phyloP scores from a whole-genome alignment of 2,113 vertebrate species.

The Lathamus discolor region DNA sequence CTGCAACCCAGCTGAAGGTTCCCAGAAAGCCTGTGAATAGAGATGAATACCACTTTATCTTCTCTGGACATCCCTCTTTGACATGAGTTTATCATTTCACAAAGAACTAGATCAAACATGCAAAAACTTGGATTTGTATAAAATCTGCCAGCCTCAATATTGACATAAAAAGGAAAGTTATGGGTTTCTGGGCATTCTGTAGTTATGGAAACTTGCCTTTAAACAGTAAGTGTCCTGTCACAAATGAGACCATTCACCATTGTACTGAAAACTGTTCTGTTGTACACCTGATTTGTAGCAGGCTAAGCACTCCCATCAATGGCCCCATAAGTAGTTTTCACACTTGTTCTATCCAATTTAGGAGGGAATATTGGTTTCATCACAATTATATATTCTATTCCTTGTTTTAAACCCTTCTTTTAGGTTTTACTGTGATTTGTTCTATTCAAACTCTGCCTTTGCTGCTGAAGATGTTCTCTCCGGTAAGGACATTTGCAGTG shows the following conservation, averaged over 20 bases:
- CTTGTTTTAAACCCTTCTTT: slow-evolving; percentile 52
- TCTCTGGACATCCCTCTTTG: not conserved
- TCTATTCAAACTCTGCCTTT: slow-evolving; percentile 41
- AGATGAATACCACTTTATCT: not conserved
- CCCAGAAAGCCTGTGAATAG: not conserved
- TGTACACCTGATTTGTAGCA: not conserved
- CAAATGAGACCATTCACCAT: not conserved
- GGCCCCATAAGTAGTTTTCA: slow-evolving; percentile 52
- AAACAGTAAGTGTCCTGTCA: not conserved
- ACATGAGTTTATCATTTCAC: not conserved
- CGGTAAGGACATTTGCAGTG: not conserved
- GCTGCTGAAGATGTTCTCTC: not conserved
- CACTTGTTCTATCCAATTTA: slow-evolving; percentile 61
- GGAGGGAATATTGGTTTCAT: slow-evolving; percentile 21
- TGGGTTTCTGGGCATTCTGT: not conserved
- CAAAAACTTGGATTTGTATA: not conserved
- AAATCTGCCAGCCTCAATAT: not conserved
- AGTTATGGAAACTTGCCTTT: not conserved
- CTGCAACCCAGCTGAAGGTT: not conserved
- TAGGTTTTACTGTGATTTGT: slow-evolving; percentile 38
- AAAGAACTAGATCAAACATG: not conserved
- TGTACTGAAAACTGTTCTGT: not conserved
- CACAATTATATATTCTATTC: slow-evolving; percentile 61
- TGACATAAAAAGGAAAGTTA: not conserved
- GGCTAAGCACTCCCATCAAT: not conserved